Evolutionary conservation across 2,797 vertebrate genomes (phyloP).

Genomic region (Notolepis coatsorum): DNA sequence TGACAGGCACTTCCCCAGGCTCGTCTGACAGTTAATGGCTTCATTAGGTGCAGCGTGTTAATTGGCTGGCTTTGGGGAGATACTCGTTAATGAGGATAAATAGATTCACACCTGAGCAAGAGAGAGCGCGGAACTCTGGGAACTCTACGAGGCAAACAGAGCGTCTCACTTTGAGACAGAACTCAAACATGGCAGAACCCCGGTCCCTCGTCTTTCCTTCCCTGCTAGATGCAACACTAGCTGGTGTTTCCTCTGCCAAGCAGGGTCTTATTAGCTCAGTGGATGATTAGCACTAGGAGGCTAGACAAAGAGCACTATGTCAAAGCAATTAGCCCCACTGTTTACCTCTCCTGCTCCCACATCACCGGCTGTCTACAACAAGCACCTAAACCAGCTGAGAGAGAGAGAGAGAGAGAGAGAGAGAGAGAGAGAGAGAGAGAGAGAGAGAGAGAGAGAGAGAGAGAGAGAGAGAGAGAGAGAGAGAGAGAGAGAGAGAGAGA

Average conservation of each 20-base stretch:
- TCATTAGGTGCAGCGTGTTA: conserved; percentile 94
- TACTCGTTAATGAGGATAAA: conserved; percentile 96
- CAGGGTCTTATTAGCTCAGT: conserved; percentile 69
- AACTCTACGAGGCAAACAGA: conserved; percentile 51
- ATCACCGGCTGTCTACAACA: conserved; percentile 55
- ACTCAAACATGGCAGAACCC: conserved; percentile 11
- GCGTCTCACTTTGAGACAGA: conserved; percentile 25
- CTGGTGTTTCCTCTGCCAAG: conserved; percentile 58
- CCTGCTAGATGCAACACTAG: conserved; percentile 45
- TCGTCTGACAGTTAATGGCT: conserved; percentile 98
- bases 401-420: conserved; percentile 10
- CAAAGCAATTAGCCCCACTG: conserved; percentile 82
- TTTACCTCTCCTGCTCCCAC: conserved; percentile 78
- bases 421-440: background rate
- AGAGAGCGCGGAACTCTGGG: conserved; percentile 73
- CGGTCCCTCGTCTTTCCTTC: conserved; percentile 14
- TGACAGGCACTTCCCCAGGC: conserved; percentile 92
- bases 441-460: background rate
- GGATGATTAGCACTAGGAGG: conserved; percentile 80
- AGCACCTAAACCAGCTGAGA: conserved; percentile 65
- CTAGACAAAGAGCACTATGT: conserved; percentile 82
- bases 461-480: background rate
- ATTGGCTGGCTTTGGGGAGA: conserved; percentile 95
- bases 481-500: no score
- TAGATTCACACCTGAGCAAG: conserved; percentile 95